phyloP scores from a whole-genome alignment of 2,113 vertebrate species.

The Murina feae region DNA sequence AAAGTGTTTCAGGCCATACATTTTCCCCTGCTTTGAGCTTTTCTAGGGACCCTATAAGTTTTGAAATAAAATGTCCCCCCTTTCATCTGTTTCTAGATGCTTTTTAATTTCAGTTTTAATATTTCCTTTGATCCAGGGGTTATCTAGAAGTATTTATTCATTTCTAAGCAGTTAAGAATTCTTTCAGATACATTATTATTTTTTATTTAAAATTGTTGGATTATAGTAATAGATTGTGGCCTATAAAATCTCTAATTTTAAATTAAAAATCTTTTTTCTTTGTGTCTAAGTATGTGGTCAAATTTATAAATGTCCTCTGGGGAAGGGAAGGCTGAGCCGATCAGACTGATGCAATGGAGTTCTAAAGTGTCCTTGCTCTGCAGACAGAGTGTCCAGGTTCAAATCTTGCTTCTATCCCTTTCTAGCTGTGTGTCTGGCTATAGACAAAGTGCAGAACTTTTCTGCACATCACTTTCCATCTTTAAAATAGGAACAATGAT shows the following conservation, averaged over 20 bases:
- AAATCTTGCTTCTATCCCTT: background rate
- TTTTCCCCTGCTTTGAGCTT: background rate
- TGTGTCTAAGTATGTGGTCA: background rate
- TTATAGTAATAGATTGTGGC: background rate
- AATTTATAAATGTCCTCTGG: background rate
- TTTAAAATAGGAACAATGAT: background rate
- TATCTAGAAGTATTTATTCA: constrained; percentile 45
- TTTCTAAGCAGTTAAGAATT: constrained; percentile 25
- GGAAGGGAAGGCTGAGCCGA: background rate
- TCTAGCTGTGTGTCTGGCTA: background rate
- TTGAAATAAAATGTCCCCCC: constrained; percentile 4
- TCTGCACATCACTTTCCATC: background rate
- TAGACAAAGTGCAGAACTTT: background rate
- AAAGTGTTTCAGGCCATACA: background rate
- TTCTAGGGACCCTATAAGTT: background rate
- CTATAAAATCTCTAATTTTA: constrained; percentile 2
- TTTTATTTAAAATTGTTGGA: background rate
- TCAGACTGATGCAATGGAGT: background rate
- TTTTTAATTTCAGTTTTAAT: background rate
- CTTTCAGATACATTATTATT: background rate
- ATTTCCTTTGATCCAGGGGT: background rate
- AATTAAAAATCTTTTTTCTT: background rate
- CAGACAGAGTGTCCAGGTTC: background rate
- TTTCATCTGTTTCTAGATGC: background rate
- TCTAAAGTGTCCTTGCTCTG: background rate